Percentiles rank a stretch among this genome's conserved stretches.
These are phyloP conservation scores for Toxotes jaculatrix DNA, from an alignment of 2,113 vertebrate species.

Conservation along the genomic window DNA sequence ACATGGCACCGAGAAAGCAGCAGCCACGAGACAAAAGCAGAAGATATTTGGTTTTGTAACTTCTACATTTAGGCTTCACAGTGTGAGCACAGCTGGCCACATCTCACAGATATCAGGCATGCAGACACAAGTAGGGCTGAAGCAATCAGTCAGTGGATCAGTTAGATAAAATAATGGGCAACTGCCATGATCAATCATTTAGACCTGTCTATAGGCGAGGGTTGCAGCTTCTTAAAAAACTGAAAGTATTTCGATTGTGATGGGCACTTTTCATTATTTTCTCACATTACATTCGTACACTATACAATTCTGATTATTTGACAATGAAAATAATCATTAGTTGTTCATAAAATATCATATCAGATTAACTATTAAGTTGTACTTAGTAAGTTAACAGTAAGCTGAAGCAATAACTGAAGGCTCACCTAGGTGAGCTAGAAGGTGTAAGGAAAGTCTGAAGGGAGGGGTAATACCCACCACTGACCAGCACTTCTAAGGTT, in stretches of 20 bases:
- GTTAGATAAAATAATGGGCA: not conserved
- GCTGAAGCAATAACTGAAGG: not conserved
- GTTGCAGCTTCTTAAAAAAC: not conserved
- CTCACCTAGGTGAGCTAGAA: no score
- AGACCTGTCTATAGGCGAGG: not conserved
- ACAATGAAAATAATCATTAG: not conserved
- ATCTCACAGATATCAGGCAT: slow-evolving; percentile 15
- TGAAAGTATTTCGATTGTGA: not conserved
- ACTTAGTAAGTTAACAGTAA: not conserved
- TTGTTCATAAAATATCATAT: no score
- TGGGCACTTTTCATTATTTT: not conserved
- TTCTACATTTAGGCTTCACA: slow-evolving; percentile 41
- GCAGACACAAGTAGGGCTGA: no score
- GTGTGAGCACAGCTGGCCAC: slow-evolving; percentile 5
- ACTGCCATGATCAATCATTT: not conserved
- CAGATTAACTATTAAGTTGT: no score
- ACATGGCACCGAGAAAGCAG: slow-evolving; percentile 58
- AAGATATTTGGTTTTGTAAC: slow-evolving; percentile 52
- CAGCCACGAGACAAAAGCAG: slow-evolving; percentile 26
- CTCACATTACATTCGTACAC: not conserved
- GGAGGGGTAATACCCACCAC: not conserved
- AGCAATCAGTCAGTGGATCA: not conserved
- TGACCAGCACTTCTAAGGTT: not conserved
- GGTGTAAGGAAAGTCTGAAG: not conserved
- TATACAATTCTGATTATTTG: not conserved